Base-by-base conservation (phyloP, 23 tunicate genomes). In the Halocynthia roretzi region DNA sequence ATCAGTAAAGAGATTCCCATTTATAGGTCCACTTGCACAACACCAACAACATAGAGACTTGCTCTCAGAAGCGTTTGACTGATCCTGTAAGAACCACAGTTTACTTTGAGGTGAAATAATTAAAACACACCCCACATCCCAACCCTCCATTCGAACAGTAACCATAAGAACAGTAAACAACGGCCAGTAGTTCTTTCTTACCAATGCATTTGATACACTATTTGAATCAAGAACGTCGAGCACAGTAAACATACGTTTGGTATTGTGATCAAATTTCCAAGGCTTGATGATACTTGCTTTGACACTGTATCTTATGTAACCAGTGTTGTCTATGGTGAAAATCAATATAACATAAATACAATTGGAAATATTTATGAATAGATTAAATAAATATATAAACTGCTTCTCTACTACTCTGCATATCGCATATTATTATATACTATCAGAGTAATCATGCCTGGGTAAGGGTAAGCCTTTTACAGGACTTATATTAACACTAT, bases 191-290 rank as follows among this genome's bases (percentile, higher is more conserved):
- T 31, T 49, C 17, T 8, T 15, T 18, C 84, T 53, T 77, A 83
- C 87, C 74, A 62, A 56, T 7, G 81, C 63, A 67, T 83, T 68
- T 20, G 87, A 55, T 23, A 77, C 73, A 6, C 11, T 50, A 70
- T 83, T 83, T 44, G 77, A 61, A 83, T 83, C 82, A 44, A 67
- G 48, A 17, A 66, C 52, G 56, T 83, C 87, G 65, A 83, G 61
- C 8, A 83, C 87, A 2, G 87, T 83, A 55, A 83, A 83, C 8
- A 54, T 75, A 17, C 55, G 22, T 55, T 51, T 83, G n/a, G 87
- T 83, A 17, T 66, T 77, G 65, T 61, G 71, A 61, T 83, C 82
- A 57, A 83, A 83, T 51, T 76, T 62, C 81, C 87, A 77, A n/a
- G 87, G 81, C 31, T 71, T 70, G 19, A 77, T 76, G 68, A 83